Conservation (phyloP, 2,888 invertebrate genomes). For the Allacma fusca region DNA sequence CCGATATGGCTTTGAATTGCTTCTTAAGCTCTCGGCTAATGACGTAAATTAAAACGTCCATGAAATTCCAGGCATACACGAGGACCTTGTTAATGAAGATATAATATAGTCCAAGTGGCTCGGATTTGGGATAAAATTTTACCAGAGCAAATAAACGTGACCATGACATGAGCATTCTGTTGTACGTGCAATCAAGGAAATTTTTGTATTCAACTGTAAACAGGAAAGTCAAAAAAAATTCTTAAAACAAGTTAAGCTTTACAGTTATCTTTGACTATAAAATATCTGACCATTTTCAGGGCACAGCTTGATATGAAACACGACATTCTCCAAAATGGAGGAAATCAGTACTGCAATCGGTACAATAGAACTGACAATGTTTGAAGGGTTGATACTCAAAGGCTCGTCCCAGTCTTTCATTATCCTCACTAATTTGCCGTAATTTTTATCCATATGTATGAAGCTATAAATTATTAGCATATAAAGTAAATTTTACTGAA, state of each 20-base stretch:
- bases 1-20: background rate
- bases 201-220: background rate
- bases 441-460: too few relatives aligned
- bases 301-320: slow-evolving; percentile 26
- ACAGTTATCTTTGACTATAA: too few relatives aligned
- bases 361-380: background rate
- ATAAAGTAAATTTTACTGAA: too few relatives aligned
- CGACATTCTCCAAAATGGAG: slow-evolving; percentile 30
- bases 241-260: too few relatives aligned
- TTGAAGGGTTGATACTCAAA: background rate
- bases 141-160: background rate
- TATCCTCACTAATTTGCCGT: background rate
- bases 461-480: too few relatives aligned
- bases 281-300: background rate
- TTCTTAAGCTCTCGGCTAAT: background rate
- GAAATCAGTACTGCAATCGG: slow-evolving; percentile 1
- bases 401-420: background rate
- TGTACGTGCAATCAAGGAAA: slow-evolving; percentile 28
- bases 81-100: slow-evolving; percentile 34
- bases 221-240: background rate
- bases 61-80: slow-evolving; percentile 39
- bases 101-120: background rate
- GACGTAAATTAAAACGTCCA: slow-evolving; percentile 33
- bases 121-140: background rate
- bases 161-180: slow-evolving; percentile 22